Evolutionary conservation across 2,113 vertebrate genomes (phyloP).

Genomic region (Macrotis lagotis): DNA sequence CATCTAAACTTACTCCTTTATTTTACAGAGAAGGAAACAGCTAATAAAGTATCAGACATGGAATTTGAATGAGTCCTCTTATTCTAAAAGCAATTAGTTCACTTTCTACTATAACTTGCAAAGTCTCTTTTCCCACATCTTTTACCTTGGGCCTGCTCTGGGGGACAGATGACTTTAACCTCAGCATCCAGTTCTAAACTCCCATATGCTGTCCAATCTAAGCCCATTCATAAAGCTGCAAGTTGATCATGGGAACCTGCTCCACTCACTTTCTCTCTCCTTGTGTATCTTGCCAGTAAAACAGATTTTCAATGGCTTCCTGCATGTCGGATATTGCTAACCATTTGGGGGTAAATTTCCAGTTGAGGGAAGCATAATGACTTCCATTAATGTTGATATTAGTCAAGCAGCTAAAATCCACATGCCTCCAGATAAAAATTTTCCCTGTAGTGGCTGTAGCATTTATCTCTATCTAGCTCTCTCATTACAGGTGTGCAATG

Average conservation of each 20-base stretch:
- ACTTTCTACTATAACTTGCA: not conserved
- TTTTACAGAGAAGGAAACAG: not conserved
- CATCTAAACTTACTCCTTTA: not conserved
- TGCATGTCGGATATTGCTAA: conserved; percentile 58
- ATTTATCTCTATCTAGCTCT: conserved; percentile 48
- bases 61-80: not conserved
- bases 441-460: conserved; percentile 23
- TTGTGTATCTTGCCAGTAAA: conserved; percentile 43
- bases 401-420: conserved; percentile 67
- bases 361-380: conserved; percentile 54
- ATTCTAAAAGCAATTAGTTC: not conserved
- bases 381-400: conserved; percentile 66
- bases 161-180: not conserved
- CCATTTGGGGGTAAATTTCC: conserved; percentile 70
- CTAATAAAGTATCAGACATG: not conserved
- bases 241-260: not conserved
- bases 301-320: conserved; percentile 65
- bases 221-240: conserved; percentile 45
- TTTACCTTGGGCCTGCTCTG: not conserved
- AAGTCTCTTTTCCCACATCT: not conserved
- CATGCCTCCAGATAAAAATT: conserved; percentile 57
- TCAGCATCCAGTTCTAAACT: not conserved
- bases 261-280: conserved; percentile 25
- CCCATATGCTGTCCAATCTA: not conserved
- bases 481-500: conserved; percentile 53